Evolutionary conservation across 2,888 invertebrate genomes (phyloP), one percentile per base, ranked within the genome.

Genomic region (Autographa pulchrina): DNA sequence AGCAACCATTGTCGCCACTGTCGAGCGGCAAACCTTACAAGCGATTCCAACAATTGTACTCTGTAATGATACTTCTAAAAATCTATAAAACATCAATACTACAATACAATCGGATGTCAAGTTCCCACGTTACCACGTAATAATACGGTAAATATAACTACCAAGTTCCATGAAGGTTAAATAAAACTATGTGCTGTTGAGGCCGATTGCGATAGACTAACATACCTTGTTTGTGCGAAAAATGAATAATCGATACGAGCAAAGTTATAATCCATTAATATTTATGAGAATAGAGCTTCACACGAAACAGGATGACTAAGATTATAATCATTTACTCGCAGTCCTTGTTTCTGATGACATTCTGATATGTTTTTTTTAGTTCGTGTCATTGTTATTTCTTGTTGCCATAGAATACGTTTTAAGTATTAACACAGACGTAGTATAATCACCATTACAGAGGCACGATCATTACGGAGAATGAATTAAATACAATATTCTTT

Each of bases 71-170:
- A 56, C 72, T 72, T 72, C 41, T 72, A 68, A 76, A 78, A 68
- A 66, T 65, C 59, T 77, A 73, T 80, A 73, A 62, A 73, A 11
- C 70, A 32, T 70, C 56, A 80, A 80, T 77, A 54, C 11, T 65
- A 14, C 9, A 16, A 52, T 13, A 80, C 82, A 82, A 82, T 80
- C 64, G 76, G 62, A 65, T 67, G 78, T 68, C 64, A 41, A 69
- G 70, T 83, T 84, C 78, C 80, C 82, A 83, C 82, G 80, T 63
- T 69, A 63, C 52, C 58, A 68, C 65, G 43, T 69, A 69, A 65
- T 66, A 59, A 68, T 58, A 62, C 67, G 68, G 38, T 35, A 62
- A 43, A 54, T 63, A 68, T 63, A 75, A 56, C 32, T 48, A 61
- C 32, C 68, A 59, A 61, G 71, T 62, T 67, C 31, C 25, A 59